Evolutionary conservation across 1,140 invertebrate species (phyloP), one percentile per base, ranked within the genome.

Genomic region (Brachionus rotundiformis): DNA sequence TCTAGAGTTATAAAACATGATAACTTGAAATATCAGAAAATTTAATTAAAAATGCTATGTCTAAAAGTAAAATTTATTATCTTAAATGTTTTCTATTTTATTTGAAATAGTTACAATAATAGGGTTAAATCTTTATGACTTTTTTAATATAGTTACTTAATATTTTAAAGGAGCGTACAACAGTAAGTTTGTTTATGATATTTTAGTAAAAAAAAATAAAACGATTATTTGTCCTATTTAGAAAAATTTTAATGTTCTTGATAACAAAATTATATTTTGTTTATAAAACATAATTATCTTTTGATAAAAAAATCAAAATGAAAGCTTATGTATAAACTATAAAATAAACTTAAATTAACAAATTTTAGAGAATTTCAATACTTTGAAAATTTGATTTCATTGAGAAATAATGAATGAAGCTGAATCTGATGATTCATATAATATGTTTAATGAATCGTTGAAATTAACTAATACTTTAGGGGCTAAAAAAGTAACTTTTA

Each of bases 371-470:
- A n/a, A n/a, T n/a, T n/a, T n/a, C n/a, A n/a, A n/a, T n/a, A n/a
- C n/a, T n/a, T n/a, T n/a, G n/a, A n/a, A n/a, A n/a, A n/a, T n/a
- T n/a, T n/a, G n/a, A n/a, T 6, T 39, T 39, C 13, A 63, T 27
- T 11, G 11, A 7, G 29, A 13, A 63, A 25, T 31, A 33, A 63
- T 63, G 61, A 63, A 29, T 29, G 61, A 63, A 29, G 23, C 29
- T 63, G 61, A 63, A 63, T 63, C 25, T 31, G 61, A 63, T 5
- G 29, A 63, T 63, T 31, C n/a, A n/a, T n/a, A n/a, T n/a, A n/a
- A n/a, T n/a, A n/a, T 23, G 4, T 29, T 10, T 63, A 29, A 5
- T 6, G 61, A 63, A 29, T 54, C 47, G n/a, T 25, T 54, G n/a
- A 54, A 54, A 2, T 54, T 54, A 1, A 39, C 36, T 8, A 54